Evolutionary conservation across 2,113 vertebrate genomes (phyloP).

Genomic region (Hepsetus odoe): DNA sequence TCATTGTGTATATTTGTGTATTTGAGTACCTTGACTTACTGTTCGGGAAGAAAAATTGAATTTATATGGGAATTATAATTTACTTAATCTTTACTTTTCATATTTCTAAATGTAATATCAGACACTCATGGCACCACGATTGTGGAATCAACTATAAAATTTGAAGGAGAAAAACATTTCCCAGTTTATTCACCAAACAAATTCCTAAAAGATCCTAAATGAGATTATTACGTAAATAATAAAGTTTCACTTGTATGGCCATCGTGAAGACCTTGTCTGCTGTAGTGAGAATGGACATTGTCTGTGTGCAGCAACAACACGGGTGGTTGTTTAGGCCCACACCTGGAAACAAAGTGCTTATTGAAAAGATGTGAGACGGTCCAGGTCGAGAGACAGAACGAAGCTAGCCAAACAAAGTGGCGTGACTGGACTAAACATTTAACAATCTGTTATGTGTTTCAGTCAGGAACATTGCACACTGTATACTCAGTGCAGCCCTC

Average conservation of each 20-base stretch:
- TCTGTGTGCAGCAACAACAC: not conserved
- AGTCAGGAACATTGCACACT: constrained; percentile 37
- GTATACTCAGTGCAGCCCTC: constrained; percentile 42
- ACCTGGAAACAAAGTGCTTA: constrained; percentile 22
- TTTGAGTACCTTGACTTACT: too few species aligned
- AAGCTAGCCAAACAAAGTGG: constrained; percentile 35
- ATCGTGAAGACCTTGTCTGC: not conserved
- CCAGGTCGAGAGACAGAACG: constrained; percentile 11
- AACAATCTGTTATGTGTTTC: constrained; percentile 44
- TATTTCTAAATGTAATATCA: too few species aligned
- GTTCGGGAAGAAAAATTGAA: too few species aligned
- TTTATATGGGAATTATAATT: too few species aligned
- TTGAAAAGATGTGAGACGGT: constrained; percentile 20
- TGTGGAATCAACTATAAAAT: too few species aligned
- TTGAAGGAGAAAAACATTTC: too few species aligned
- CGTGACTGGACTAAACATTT: constrained; percentile 38
- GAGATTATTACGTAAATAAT: not conserved
- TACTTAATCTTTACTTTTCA: too few species aligned
- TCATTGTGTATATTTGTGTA: too few species aligned
- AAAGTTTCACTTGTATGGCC: not conserved
- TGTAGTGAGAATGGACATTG: not conserved
- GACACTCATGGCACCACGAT: too few species aligned
- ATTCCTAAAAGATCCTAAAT: too few species aligned
- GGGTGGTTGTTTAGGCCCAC: constrained; percentile 1
- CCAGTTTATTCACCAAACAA: too few species aligned